Conservation (phyloP, 2,113 vertebrate species). For the Melanotaenia duboulayi region DNA sequence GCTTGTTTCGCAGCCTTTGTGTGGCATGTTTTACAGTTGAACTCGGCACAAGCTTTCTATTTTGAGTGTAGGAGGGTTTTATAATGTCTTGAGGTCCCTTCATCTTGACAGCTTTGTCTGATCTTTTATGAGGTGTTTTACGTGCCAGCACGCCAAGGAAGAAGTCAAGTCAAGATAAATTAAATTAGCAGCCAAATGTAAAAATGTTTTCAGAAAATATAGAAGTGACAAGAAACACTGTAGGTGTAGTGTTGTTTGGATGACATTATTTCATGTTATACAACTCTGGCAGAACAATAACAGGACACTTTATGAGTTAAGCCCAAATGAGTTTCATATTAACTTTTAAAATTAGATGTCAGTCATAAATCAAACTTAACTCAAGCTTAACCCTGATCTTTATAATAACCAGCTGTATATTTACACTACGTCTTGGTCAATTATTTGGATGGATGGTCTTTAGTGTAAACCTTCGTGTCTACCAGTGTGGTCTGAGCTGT, state of each 20-base stretch:
- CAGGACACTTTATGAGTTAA: background rate
- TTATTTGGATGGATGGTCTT: conserved; percentile 9
- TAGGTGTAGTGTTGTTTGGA: background rate
- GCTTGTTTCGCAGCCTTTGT: conserved; percentile 23
- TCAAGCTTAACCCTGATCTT: background rate
- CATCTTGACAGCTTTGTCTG: conserved; percentile 45
- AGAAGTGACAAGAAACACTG: background rate
- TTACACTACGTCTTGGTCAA: background rate
- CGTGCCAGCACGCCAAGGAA: conserved; percentile 21
- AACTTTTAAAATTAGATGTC: background rate
- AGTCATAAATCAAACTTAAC: conserved; percentile 8
- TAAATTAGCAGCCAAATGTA: conserved; percentile 43
- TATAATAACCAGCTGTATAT: conserved; percentile 13
- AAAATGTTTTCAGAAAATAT: conserved; percentile 24
- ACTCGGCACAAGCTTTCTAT: conserved; percentile 43
- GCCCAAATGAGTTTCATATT: background rate
- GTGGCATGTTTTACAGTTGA: conserved; percentile 26
- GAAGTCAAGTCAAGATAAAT: conserved; percentile 50
- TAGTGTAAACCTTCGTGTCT: conserved; percentile 9
- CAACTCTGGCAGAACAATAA: conserved; percentile 8
- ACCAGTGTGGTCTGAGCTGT: conserved; percentile 2
- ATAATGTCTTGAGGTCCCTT: conserved; percentile 41
- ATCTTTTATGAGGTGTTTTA: conserved; percentile 68
- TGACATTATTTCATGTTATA: conserved; percentile 7
- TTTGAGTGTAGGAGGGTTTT: conserved; percentile 36